Conservation (phyloP, 2,888 invertebrate species). For the Harpalus rufipes region DNA sequence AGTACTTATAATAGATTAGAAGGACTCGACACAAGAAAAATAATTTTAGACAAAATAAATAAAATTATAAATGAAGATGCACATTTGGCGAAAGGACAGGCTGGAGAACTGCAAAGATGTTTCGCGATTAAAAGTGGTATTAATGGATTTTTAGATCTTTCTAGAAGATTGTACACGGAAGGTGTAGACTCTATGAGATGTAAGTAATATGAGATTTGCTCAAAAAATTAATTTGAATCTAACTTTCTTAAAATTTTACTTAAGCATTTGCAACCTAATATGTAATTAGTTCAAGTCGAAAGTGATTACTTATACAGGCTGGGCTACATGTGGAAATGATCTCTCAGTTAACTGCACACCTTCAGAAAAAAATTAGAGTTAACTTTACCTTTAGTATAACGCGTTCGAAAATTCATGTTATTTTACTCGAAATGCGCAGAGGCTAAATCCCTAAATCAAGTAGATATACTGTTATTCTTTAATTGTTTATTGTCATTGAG, state of each 20-base stretch:
- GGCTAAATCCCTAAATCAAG: too few relatives aligned
- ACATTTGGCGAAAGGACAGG: slow-evolving; percentile 79
- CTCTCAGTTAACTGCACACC: too few relatives aligned
- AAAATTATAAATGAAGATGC: slow-evolving; percentile 80
- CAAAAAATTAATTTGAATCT: not conserved
- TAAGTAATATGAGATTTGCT: slow-evolving; percentile 71
- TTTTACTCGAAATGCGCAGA: too few relatives aligned
- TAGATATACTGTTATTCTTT: too few relatives aligned
- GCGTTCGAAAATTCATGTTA: too few relatives aligned
- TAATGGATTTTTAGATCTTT: slow-evolving; percentile 90
- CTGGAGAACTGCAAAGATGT: slow-evolving; percentile 82
- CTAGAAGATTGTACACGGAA: slow-evolving; percentile 91
- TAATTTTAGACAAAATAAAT: slow-evolving; percentile 73
- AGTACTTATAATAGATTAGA: slow-evolving; percentile 27
- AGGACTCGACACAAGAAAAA: slow-evolving; percentile 72
- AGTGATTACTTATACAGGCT: too few relatives aligned
- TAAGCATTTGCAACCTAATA: too few relatives aligned
- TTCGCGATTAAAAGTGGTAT: slow-evolving; percentile 88
- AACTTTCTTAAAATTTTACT: not conserved
- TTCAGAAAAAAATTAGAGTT: too few relatives aligned
- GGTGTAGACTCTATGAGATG: slow-evolving; percentile 88
- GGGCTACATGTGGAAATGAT: too few relatives aligned
- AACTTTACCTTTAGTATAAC: too few relatives aligned
- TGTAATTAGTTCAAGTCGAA: too few relatives aligned
- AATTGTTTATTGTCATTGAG: too few relatives aligned